Evolutionary conservation across 1,140 invertebrate species (phyloP), one percentile per base, ranked within the genome.

Genomic region (Charaxes varanes): DNA sequence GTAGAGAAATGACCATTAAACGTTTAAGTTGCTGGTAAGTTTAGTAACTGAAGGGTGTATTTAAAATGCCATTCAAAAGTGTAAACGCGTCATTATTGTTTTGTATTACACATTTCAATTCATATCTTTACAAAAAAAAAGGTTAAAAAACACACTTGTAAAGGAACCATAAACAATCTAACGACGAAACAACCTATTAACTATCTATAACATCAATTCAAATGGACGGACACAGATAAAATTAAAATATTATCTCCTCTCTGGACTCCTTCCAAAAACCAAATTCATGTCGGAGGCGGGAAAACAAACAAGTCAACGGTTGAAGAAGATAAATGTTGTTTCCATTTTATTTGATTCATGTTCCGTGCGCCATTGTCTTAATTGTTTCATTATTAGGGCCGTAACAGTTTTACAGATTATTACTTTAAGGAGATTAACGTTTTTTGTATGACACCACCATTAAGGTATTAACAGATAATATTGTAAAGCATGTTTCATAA

Each of bases 351-450:
- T 56, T 54, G 28, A 31, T 31, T 17, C 28, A 45, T 21, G 37
- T 19, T 32, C 38, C 7, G 27, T 33, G 10, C n/a, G 18, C 8
- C 27, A 36, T 53, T 63, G 59, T 61, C 53, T 73, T 74, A 74
- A 72, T 77, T 70, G 58, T 66, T 69, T 67, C 69, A 62, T 69
- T 66, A 70, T 64, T 40, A 60, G 44, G 50, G 18, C 41, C 15
- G 31, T 10, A n/a, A 27, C 6, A 4, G 2, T 12, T 11, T 33
- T 33, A n/a, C n/a, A n/a, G n/a, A n/a, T n/a, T n/a, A n/a, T n/a
- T n/a, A n/a, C n/a, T n/a, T n/a, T n/a, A n/a, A n/a, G n/a, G n/a
- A n/a, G n/a, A n/a, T n/a, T n/a, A n/a, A n/a, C n/a, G n/a, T n/a
- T n/a, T n/a, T n/a, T n/a, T n/a, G n/a, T n/a, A n/a, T n/a, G n/a